Percentiles rank a stretch among this genome's conserved stretches.
Evolutionary conservation across 2,888 invertebrate species (phyloP).

Genomic region (Ophion costatus): DNA sequence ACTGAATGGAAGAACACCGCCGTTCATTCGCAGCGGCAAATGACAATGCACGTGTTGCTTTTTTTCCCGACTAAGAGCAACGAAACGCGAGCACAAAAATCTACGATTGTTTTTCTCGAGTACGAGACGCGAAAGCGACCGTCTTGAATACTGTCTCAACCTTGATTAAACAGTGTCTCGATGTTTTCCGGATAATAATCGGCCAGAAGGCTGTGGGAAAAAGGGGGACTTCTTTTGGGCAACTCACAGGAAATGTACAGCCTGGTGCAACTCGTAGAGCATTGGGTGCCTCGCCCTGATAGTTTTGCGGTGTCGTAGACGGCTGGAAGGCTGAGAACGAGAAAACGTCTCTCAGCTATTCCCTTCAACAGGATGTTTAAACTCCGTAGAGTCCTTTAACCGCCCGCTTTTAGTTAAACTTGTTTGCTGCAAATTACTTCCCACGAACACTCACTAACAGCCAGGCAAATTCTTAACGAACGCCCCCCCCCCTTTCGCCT

Average conservation of each 20-base stretch:
- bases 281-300: conserved; percentile 1
- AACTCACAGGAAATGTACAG: neutral
- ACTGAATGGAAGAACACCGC: conserved; percentile 26
- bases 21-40: conserved; percentile 5
- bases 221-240: neutral
- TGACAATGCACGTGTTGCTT: conserved; percentile 12
- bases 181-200: conserved; percentile 3
- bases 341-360: conserved; percentile 18
- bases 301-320: conserved; percentile 10
- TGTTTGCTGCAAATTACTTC: conserved; percentile 60
- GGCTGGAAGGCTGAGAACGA: conserved; percentile 1
- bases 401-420: conserved; percentile 48
- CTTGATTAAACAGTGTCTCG: neutral
- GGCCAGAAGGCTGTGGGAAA: neutral
- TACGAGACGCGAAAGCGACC: neutral
- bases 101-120: neutral
- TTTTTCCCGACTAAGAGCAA: neutral
- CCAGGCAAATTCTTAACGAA: conserved; percentile 15
- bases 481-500: neutral
- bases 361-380: conserved; percentile 23
- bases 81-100: conserved; percentile 9
- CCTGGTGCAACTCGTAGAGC: conserved; percentile 1
- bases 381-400: conserved; percentile 24
- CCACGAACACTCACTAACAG: conserved; percentile 34
- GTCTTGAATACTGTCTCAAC: neutral